Conservation (phyloP, 2,888 invertebrate genomes). For the Spodoptera exigua region DNA sequence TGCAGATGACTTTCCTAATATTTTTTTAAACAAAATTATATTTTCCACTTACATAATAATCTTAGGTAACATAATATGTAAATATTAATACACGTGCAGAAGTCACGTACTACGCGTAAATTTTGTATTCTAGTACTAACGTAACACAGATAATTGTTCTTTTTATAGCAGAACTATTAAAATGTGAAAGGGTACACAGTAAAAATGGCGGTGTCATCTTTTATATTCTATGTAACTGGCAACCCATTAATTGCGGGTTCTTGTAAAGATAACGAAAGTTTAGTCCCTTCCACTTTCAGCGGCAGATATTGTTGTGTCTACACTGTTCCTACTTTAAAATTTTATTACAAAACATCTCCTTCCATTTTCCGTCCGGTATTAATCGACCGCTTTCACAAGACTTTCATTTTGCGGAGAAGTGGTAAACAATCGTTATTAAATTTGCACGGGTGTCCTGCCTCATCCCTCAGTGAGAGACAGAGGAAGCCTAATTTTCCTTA, state of each 20-base stretch:
- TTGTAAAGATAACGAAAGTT: slow-evolving; percentile 43
- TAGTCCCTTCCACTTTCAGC: slow-evolving; percentile 30
- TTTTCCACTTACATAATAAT: not conserved
- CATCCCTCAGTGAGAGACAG: slow-evolving; percentile 74
- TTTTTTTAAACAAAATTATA: too few species aligned
- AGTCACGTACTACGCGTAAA: not conserved
- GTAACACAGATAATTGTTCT: slow-evolving; percentile 1
- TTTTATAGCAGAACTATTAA: not conserved
- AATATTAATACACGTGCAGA: not conserved
- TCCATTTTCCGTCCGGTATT: slow-evolving; percentile 67
- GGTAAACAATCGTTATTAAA: slow-evolving; percentile 88
- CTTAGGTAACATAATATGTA: not conserved
- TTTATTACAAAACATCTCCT: slow-evolving; percentile 57
- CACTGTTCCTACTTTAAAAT: slow-evolving; percentile 50
- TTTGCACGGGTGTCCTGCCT: slow-evolving; percentile 84
- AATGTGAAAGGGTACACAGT: not conserved
- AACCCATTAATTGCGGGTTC: slow-evolving; percentile 31
- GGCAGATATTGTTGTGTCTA: slow-evolving; percentile 36
- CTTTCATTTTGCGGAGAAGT: slow-evolving; percentile 81
- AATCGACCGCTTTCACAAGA: slow-evolving; percentile 78
- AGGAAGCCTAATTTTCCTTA: slow-evolving; percentile 73
- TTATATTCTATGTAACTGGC: slow-evolving; percentile 19
- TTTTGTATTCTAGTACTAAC: not conserved
- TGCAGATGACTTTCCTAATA: too few species aligned
- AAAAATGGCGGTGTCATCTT: slow-evolving; percentile 2